Evolutionary conservation across 2,113 vertebrate genomes (phyloP).

Genomic region (Heptranchias perlo): DNA sequence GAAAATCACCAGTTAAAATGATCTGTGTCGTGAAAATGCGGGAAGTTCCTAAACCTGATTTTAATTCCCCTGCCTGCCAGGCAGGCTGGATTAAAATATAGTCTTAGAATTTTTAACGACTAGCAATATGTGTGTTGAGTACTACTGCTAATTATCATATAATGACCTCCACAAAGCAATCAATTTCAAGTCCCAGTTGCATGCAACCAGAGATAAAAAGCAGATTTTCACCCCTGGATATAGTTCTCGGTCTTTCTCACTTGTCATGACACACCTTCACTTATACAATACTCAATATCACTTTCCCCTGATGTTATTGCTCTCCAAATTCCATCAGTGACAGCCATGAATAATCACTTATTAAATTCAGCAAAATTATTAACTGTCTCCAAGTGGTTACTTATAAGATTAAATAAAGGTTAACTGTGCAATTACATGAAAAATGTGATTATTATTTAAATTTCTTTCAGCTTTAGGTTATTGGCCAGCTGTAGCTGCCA

Average conservation of each 20-base stretch:
- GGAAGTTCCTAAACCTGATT: background rate
- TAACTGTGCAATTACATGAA: background rate
- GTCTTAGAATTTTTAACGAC: background rate
- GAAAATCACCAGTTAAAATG: background rate
- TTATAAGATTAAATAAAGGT: background rate
- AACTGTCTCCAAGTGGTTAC: background rate
- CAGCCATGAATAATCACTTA: background rate
- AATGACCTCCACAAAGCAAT: slow-evolving; percentile 8
- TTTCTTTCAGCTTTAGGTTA: background rate
- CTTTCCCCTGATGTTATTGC: background rate
- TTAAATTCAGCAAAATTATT: background rate
- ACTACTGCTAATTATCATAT: background rate
- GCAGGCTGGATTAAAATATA: background rate
- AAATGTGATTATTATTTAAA: slow-evolving; percentile 1
- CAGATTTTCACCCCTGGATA: background rate
- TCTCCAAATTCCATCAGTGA: background rate
- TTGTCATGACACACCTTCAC: background rate
- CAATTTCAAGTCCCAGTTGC: background rate
- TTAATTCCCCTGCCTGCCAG: background rate
- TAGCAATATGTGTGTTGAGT: background rate
- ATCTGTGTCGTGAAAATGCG: background rate
- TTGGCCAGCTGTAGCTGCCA: background rate
- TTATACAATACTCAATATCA: background rate
- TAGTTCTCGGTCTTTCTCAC: background rate
- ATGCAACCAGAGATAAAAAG: background rate